Evolutionary conservation across 2,113 vertebrate genomes (phyloP), one percentile per base, ranked within the genome.

Genomic region (Pseudorectes ferrugineus): DNA sequence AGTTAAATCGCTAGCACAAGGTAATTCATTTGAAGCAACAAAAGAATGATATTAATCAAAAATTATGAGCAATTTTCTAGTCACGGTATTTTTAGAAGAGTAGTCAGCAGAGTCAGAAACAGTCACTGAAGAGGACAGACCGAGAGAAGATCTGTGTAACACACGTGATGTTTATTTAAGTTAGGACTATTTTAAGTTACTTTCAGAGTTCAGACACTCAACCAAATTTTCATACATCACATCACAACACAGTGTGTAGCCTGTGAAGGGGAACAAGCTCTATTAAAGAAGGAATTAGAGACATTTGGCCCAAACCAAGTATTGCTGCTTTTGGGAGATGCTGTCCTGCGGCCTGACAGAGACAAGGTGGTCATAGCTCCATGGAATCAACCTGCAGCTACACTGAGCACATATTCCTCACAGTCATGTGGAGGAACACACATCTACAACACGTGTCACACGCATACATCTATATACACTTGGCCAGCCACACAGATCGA

Each of bases 1-100:
- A 55, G 74, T 55, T 87, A 74, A 89, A 82, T 77, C 68, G 33
- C 22, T 70, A 59, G 58, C 31, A 59, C 26, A 52, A 74, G 45
- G 55, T 59, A 89, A 61, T 45, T 86, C 3, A 67, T 55, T 61
- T 85, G 29, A 43, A 63, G 28, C 19, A 82, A 87, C 48, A 72
- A 61, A 82, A 93, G 14, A 87, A 82, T 72, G 22, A n/a, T 45
- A 79, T 75, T 81, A 84, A 46, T 92, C 48, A 87, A 91, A 77
- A 52, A 63, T 57, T 55, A 43, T 48, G 38, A 89, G 52, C 36
- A 71, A 52, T 91, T 88, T 82, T 89, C 43, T 81, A 89, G 74
- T 81, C 49, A 45, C 45, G 48, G 48, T 81, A 79, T 78, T 93
- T 89, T 88, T 87, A 72, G 61, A 87, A 21, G 8, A 82, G 24